Percentiles rank a stretch among this genome's conserved stretches.
Conservation (phyloP, 2,797 vertebrate species). For the Ctenochaetus hawaiiensis region DNA sequence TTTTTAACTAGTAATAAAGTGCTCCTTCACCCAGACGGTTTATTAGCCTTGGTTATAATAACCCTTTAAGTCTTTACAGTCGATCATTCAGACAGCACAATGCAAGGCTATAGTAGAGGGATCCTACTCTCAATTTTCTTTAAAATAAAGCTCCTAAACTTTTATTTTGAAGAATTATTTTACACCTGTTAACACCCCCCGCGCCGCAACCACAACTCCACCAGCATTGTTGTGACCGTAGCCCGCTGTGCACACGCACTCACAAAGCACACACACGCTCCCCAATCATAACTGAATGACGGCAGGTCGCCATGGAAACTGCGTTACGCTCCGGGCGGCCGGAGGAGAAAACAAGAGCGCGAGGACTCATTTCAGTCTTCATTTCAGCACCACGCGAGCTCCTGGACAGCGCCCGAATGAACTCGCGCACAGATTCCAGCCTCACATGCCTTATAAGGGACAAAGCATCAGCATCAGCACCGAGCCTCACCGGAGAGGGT, state of each 20-base stretch:
- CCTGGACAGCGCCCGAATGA: slow-evolving; percentile 88
- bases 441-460: slow-evolving; percentile 53
- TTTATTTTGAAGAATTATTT: slow-evolving; percentile 21
- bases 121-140: background rate
- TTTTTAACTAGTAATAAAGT: background rate
- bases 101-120: no score
- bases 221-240: slow-evolving; percentile 43
- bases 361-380: slow-evolving; percentile 77
- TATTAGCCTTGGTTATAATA: background rate
- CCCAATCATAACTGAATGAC: slow-evolving; percentile 86
- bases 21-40: background rate
- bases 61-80: background rate
- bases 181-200: slow-evolving; percentile 52
- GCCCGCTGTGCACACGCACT: background rate
- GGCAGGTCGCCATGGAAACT: slow-evolving; percentile 90
- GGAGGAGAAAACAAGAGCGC: slow-evolving; percentile 81
- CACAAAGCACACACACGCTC: slow-evolving; percentile 29
- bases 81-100: background rate
- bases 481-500: slow-evolving; percentile 31
- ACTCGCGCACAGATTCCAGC: slow-evolving; percentile 52
- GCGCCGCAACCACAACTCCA: slow-evolving; percentile 20
- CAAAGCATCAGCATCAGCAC: slow-evolving; percentile 61
- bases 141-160: slow-evolving; percentile 21
- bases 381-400: slow-evolving; percentile 88
- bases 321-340: slow-evolving; percentile 85